Base-by-base conservation (phyloP, 2,888 invertebrate species). In the Cylloceria caligata region DNA sequence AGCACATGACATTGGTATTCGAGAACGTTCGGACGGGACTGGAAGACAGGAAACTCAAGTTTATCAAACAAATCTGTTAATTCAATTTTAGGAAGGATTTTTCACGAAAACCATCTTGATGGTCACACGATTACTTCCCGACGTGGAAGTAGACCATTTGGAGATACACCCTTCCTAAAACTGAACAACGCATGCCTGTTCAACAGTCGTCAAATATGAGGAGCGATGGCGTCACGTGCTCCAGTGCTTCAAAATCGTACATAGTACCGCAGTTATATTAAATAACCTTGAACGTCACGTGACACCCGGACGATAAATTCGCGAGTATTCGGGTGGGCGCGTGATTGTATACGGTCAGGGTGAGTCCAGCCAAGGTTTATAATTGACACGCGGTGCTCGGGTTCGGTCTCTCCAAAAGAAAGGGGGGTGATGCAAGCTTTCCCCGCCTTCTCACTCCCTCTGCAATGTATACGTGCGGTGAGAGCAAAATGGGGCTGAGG, bases 381-480 rank as follows among this genome's bases (percentile, higher is more conserved):
- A 87, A 87, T 87, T 87, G 84, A 86, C 82, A 85, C 81, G 79
- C 80, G 71, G 71, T 75, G 75, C 83, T 77, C 68, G 81, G 78
- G 27, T 69, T 64, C 55, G 39, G 36, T 72, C 64, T 52, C 62
- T 39, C 27, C 52, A 13, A 64, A 71, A 64, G 34, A 45, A 45
- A 55, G 65, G 30, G 45, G 42, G 13, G 60, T 60, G 60, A 27
- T 24, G 75, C 47, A 19, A 27, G 42, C 75, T 52, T 65, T 75
- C 45, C 67, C 57, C 71, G 19, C 45, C 42, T 57, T 60, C 57
- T 45, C 60, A 42, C 52, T 62, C 77, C 68, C 73, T 24, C 27
- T 76, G 78, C 83, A 80, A 82, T 81, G 82, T 82, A 83, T 85
- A 85, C 84, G 83, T 85, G 85, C 84, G 83, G 81, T 81, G 86